These are phyloP conservation scores for Brachionus manjavacas DNA, from an alignment of 1,140 invertebrate species.

Conservation along the genomic window DNA sequence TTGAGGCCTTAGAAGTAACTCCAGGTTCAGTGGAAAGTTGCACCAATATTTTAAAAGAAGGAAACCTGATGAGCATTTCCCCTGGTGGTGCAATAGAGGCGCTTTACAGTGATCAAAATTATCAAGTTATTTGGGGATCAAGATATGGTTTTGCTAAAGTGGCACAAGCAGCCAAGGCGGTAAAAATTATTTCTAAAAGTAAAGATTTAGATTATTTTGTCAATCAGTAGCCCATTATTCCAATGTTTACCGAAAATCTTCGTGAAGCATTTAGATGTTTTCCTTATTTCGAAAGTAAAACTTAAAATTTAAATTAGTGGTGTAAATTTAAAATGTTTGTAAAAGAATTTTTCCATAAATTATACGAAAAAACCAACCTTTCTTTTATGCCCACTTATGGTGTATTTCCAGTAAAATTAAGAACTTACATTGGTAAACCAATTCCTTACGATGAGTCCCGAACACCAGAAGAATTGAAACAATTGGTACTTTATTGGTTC, in stretches of 20 bases:
- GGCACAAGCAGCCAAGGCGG: conserved; percentile 82
- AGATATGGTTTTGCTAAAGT: conserved; percentile 94
- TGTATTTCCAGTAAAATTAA: conserved; percentile 90
- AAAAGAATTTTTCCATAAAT: conserved; percentile 53
- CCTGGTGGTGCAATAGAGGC: conserved; percentile 96
- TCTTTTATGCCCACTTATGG: conserved; percentile 92
- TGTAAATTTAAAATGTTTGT: no score
- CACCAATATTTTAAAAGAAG: conserved; percentile 73
- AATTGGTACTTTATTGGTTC: conserved; percentile 57
- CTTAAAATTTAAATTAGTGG: no score
- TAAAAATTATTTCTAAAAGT: conserved; percentile 54
- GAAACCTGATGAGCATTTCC: conserved; percentile 83
- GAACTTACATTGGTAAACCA: neutral
- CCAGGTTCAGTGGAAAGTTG: conserved; percentile 89
- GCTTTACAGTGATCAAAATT: conserved; percentile 79
- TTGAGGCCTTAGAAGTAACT: conserved; percentile 83
- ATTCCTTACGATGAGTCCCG: neutral
- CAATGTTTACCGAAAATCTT: conserved; percentile 92
- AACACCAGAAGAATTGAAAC: neutral
- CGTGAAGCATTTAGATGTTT: conserved; percentile 80
- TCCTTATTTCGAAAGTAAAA: conserved; percentile 51
- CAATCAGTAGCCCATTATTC: conserved; percentile 70
- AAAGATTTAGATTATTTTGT: neutral
- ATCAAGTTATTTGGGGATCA: conserved; percentile 86
- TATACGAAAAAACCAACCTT: conserved; percentile 75